These are phyloP conservation scores for Noctua janthe DNA, from an alignment of 2,888 invertebrate genomes.

Conservation along the genomic window DNA sequence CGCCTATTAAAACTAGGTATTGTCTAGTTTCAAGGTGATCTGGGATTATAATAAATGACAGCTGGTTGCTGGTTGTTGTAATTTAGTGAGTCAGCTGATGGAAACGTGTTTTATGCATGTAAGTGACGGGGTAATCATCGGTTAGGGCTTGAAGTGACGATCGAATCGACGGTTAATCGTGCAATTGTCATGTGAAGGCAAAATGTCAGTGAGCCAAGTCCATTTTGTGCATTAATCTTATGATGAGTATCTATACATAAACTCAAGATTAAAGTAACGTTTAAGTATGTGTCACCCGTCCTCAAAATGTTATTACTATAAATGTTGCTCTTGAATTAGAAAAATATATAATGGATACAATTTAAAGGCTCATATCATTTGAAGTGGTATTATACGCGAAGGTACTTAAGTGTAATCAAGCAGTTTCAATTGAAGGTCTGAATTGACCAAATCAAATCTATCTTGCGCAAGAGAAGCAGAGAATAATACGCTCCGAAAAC, in stretches of 20 bases:
- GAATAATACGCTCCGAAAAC: conserved; percentile 61
- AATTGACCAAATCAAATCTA: conserved; percentile 62
- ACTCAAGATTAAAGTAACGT: conserved; percentile 1
- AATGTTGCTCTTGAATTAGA: neutral
- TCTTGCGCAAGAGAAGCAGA: conserved; percentile 56
- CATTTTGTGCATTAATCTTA: conserved; percentile 1
- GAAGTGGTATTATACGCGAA: conserved; percentile 25
- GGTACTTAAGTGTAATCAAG: conserved; percentile 52
- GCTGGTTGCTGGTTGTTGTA: conserved; percentile 18
- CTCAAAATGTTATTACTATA: neutral
- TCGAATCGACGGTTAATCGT: conserved; percentile 12
- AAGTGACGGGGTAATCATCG: conserved; percentile 27
- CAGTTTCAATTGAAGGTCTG: conserved; percentile 52
- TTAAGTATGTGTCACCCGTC: neutral
- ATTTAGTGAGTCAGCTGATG: conserved; percentile 48
- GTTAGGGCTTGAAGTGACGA: conserved; percentile 35
- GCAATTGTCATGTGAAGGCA: conserved; percentile 20
- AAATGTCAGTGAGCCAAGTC: conserved; percentile 3
- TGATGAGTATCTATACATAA: neutral
- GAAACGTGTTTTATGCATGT: conserved; percentile 24
- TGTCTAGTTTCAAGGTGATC: conserved; percentile 61
- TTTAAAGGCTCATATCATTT: conserved; percentile 25
- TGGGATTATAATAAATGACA: conserved; percentile 55
- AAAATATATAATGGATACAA: conserved; percentile 10
- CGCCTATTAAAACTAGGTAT: conserved; percentile 49